Evolutionary conservation across 2,797 vertebrate genomes (phyloP), one percentile per base, ranked within the genome.

Genomic region (Parotocinclus haroldoi): DNA sequence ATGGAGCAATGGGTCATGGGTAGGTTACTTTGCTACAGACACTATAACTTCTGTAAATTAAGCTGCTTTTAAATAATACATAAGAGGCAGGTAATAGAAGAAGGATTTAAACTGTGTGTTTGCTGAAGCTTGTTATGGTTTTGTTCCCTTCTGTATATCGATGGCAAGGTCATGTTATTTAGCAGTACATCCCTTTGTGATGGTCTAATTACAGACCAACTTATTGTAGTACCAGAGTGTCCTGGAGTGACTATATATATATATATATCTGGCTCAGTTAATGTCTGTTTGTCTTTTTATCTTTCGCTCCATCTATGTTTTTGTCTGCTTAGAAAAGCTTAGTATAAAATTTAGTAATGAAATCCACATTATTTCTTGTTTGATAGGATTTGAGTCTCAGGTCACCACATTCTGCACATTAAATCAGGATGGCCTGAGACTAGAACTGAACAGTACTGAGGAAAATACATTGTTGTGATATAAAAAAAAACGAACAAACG

Each of bases 1-100:
- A 99, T 7, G 96, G 96, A 75, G 96, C 96, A 74, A 99, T 99
- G 96, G 96, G 96, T 81, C 96, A 98, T 62, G 96, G 96, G 96
- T 99, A 92, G 78, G 94, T 90, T 81, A 73, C 5, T 52, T 27
- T 27, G 27, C 27, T 27, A 27, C 27, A 27, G 27, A 2, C 27
- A 36, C 36, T 39, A 54, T 7, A 50, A 51, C 42, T 3, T 76
- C 68, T 71, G 67, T 76, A 72, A 78, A 77, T 79, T 62, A 64
- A 58, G 58, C 68, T 61, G 83, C 71, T 75, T 81, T 78, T 68
- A 80, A 79, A 74, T 52, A 48, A 64, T 39, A 70, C 69, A 57
- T 72, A 5, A 27, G 67, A 56, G 58, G 18, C 40, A 53, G 72
- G 74, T 79, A 81, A 42, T 42, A 11, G 40, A 9, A 42, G 8